phyloP scores from a whole-genome alignment of 2,113 vertebrate species.

The Nansenia antarctica region DNA sequence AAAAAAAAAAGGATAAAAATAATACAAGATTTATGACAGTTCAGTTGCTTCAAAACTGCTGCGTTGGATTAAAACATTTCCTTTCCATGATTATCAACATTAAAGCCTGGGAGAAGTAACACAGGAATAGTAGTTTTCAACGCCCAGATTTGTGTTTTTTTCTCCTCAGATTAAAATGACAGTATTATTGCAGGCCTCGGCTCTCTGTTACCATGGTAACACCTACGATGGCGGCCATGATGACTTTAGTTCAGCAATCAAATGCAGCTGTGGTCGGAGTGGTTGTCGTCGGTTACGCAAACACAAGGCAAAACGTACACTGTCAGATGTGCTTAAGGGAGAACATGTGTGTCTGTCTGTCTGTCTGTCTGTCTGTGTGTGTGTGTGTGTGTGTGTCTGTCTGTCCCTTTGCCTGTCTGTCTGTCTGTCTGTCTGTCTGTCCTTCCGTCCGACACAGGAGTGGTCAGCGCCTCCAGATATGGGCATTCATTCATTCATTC shows the following conservation, averaged over 20 bases:
- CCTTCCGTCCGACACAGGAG: too few relatives aligned
- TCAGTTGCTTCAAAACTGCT: slow-evolving; percentile 7
- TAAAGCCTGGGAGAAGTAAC: not conserved
- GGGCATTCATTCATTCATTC: slow-evolving; percentile 18
- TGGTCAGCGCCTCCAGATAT: slow-evolving; percentile 11
- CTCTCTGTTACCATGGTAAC: slow-evolving; percentile 30
- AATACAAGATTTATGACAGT: slow-evolving; percentile 3
- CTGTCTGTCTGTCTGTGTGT: too few relatives aligned
- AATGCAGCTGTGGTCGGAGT: slow-evolving; percentile 25
- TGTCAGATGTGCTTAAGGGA: slow-evolving; percentile 36
- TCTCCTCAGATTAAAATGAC: slow-evolving; percentile 9
- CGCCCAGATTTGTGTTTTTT: slow-evolving; percentile 37
- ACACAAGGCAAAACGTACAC: slow-evolving; percentile 37
- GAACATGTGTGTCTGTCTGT: too few relatives aligned
- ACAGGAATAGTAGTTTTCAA: slow-evolving; percentile 19
- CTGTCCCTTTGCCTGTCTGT: too few relatives aligned
- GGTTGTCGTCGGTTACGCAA: slow-evolving; percentile 17
- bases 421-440: too few relatives aligned
- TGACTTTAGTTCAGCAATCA: slow-evolving; percentile 27
- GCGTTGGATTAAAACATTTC: slow-evolving; percentile 22
- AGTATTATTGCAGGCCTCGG: slow-evolving; percentile 37
- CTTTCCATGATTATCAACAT: not conserved
- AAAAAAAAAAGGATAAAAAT: slow-evolving; percentile 33
- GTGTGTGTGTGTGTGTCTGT: too few relatives aligned
- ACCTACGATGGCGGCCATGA: slow-evolving; percentile 17